Evolutionary conservation across 2,113 vertebrate genomes (phyloP).

Genomic region (Microcebus griseorufus): DNA sequence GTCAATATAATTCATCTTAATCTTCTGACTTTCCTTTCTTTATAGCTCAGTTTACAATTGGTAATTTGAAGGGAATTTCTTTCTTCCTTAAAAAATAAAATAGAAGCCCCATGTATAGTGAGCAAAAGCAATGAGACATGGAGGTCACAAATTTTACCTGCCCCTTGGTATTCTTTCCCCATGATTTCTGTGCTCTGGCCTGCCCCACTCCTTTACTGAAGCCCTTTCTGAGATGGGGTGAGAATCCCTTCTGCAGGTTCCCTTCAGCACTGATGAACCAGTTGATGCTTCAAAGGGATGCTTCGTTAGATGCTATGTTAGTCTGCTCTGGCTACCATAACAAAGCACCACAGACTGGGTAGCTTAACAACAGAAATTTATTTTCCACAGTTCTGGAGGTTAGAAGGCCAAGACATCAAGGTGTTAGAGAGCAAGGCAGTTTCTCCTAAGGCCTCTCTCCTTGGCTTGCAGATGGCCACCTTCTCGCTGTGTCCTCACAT

Average conservation of each 20-base stretch:
- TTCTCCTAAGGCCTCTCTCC: not conserved
- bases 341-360: not conserved
- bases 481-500: not conserved
- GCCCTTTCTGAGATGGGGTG: not conserved
- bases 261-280: not conserved
- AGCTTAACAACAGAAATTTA: not conserved
- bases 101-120: not conserved
- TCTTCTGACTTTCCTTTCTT: slow-evolving; percentile 25
- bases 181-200: not conserved
- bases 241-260: not conserved
- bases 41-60: not conserved
- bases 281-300: not conserved
- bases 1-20: not conserved
- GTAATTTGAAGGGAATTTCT: not conserved
- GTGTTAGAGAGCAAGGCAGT: not conserved
- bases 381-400: not conserved
- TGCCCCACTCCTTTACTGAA: not conserved
- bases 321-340: not conserved
- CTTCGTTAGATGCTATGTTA: not conserved
- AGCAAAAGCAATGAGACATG: not conserved
- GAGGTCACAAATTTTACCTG: not conserved
- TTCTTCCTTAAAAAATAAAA: slow-evolving; percentile 12
- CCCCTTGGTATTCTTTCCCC: not conserved
- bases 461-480: not conserved
- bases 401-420: not conserved